Percentiles rank a stretch among this genome's conserved stretches.
Evolutionary conservation across 2,888 invertebrate genomes (phyloP).

Genomic region (Coenonympha glycerion): DNA sequence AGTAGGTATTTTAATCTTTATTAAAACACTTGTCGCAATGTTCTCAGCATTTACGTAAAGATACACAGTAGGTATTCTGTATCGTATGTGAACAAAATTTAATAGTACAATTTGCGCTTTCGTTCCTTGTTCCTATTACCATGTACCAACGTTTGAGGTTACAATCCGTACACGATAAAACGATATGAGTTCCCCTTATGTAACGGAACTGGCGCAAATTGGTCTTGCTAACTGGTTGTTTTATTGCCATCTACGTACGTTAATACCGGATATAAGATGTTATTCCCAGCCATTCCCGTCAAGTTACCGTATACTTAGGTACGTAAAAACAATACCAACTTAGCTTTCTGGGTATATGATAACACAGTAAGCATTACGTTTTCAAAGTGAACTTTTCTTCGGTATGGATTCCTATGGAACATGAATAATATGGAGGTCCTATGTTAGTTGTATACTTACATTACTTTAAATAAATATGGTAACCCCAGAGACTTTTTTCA

Average conservation of each 20-base stretch:
- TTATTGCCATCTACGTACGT: slow-evolving; percentile 4
- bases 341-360: too few relatives aligned
- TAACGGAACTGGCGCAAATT: slow-evolving; percentile 13
- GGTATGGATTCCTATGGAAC: too few relatives aligned
- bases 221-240: slow-evolving; percentile 11
- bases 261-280: not conserved
- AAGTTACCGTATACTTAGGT: not conserved
- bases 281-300: not conserved
- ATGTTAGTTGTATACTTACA: too few relatives aligned
- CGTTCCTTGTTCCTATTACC: slow-evolving; percentile 16
- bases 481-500: too few relatives aligned
- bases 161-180: slow-evolving; percentile 22
- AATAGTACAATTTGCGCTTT: slow-evolving; percentile 13
- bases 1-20: too few relatives aligned
- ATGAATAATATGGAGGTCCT: too few relatives aligned
- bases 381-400: too few relatives aligned
- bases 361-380: too few relatives aligned
- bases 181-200: slow-evolving; percentile 18
- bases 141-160: slow-evolving; percentile 21
- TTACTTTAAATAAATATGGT: too few relatives aligned
- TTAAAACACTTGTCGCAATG: slow-evolving; percentile 15
- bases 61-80: slow-evolving; percentile 13
- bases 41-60: slow-evolving; percentile 21
- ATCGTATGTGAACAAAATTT: slow-evolving; percentile 20
- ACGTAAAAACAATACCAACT: not conserved